Conservation (phyloP, 1,140 invertebrate species). For the Lasioglossum baleicum region DNA sequence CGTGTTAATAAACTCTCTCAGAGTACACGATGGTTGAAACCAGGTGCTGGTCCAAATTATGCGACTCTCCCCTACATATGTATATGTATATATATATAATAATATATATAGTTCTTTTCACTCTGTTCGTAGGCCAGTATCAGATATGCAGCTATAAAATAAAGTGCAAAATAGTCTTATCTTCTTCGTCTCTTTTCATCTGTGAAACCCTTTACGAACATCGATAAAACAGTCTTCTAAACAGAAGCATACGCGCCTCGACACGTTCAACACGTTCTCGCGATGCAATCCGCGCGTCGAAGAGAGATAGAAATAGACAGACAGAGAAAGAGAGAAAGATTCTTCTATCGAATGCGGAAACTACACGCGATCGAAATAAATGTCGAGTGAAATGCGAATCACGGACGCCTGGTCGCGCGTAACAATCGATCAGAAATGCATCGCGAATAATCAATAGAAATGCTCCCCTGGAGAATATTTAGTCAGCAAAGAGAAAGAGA, state of each 20-base stretch:
- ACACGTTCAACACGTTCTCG: not conserved
- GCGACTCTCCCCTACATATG: not conserved
- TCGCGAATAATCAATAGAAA: not conserved
- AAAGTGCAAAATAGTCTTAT: conserved; percentile 49
- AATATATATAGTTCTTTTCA: not conserved
- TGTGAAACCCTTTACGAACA: conserved; percentile 27
- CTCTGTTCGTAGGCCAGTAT: conserved; percentile 19
- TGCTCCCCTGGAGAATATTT: too few species aligned
- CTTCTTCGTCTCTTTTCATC: conserved; percentile 28
- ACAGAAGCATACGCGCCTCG: conserved; percentile 36
- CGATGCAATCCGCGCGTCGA: not conserved
- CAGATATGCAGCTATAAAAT: conserved; percentile 42
- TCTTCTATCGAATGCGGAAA: not conserved
- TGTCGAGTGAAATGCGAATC: not conserved
- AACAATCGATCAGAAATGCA: not conserved
- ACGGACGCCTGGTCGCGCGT: not conserved
- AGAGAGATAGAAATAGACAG: too few species aligned
- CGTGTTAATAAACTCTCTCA: too few species aligned
- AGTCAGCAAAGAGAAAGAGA: too few species aligned
- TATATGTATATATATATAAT: conserved; percentile 2
- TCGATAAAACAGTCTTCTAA: conserved; percentile 44
- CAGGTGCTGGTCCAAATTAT: too few species aligned
- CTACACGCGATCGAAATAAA: not conserved
- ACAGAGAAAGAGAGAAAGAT: not conserved
- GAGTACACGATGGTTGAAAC: too few species aligned